phyloP scores from a whole-genome alignment of 1,140 invertebrate genomes.

The Melipona quadrifasciata region DNA sequence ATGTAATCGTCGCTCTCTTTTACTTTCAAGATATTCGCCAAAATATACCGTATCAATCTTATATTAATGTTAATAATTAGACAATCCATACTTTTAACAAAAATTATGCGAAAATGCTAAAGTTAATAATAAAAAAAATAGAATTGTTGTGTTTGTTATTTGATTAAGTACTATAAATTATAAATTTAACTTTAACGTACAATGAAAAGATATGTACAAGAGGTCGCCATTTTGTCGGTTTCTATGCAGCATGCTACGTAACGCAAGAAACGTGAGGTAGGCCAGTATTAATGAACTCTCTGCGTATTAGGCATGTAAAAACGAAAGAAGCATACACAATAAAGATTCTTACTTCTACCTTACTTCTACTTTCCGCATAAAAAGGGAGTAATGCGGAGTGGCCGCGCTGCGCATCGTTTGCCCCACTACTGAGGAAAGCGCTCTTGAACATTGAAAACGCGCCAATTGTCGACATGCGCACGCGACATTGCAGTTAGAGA shows the following conservation, averaged over 20 bases:
- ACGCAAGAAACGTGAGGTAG: slow-evolving; percentile 62
- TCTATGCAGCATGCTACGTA: background rate
- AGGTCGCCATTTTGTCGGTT: slow-evolving; percentile 14
- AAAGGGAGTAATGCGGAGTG: slow-evolving; percentile 81
- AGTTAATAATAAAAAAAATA: background rate
- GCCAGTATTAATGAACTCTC: slow-evolving; percentile 71
- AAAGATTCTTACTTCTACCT: slow-evolving; percentile 60
- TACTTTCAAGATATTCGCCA: too few relatives aligned
- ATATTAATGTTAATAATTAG: background rate
- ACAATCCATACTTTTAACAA: background rate
- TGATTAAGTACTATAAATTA: background rate
- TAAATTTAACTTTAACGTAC: background rate
- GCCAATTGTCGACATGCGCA: slow-evolving; percentile 68
- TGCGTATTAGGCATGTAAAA: slow-evolving; percentile 68
- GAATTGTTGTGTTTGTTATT: background rate
- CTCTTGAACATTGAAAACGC: slow-evolving; percentile 72
- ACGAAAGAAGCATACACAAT: background rate
- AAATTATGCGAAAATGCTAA: background rate
- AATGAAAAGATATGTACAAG: background rate
- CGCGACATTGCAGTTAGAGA: slow-evolving; percentile 20
- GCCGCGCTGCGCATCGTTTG: slow-evolving; percentile 81
- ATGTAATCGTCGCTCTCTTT: too few relatives aligned
- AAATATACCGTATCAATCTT: background rate
- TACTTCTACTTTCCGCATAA: slow-evolving; percentile 75
- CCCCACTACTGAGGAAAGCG: slow-evolving; percentile 75